Conservation (phyloP, 1,140 invertebrate genomes). For the Drosophila biarmipes region DNA sequence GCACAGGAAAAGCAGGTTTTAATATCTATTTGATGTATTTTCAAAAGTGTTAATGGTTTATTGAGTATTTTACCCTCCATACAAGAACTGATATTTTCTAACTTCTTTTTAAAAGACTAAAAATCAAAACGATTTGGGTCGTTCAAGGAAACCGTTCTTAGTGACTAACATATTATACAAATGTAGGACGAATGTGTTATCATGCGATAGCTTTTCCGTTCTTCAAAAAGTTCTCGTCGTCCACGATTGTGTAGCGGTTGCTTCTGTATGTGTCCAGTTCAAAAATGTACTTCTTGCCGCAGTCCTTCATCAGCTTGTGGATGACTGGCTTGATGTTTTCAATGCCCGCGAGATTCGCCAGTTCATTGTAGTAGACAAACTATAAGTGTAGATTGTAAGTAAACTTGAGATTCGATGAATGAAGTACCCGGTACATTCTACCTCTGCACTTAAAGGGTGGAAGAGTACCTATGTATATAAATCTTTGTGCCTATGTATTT, state of each 20-base stretch:
- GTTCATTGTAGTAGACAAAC: constrained; percentile 89
- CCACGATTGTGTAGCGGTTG: constrained; percentile 88
- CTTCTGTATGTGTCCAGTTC: constrained; percentile 88
- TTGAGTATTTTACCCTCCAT: not conserved
- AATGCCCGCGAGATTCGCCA: constrained; percentile 88
- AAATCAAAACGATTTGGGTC: not conserved
- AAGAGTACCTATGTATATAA: too few species aligned
- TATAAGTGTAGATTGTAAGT: constrained; percentile 45
- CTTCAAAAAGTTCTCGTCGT: constrained; percentile 87
- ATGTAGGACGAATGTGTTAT: not conserved
- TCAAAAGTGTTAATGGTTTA: not conserved
- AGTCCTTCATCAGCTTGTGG: constrained; percentile 89
- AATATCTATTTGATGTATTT: too few species aligned
- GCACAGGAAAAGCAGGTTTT: too few species aligned
- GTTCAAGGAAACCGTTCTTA: not conserved
- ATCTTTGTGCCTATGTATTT: too few species aligned
- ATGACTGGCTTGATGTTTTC: constrained; percentile 88
- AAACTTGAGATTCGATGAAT: not conserved
- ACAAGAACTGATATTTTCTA: too few species aligned
- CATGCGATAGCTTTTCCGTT: constrained; percentile 20
- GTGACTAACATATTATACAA: constrained; percentile 10
- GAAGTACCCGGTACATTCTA: too few species aligned
- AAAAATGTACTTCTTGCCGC: constrained; percentile 87
- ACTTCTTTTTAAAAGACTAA: not conserved
- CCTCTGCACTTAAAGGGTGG: too few species aligned